These are phyloP conservation scores for Steromphala cineraria DNA, from an alignment of 2,888 invertebrate species.

Conservation along the genomic window DNA sequence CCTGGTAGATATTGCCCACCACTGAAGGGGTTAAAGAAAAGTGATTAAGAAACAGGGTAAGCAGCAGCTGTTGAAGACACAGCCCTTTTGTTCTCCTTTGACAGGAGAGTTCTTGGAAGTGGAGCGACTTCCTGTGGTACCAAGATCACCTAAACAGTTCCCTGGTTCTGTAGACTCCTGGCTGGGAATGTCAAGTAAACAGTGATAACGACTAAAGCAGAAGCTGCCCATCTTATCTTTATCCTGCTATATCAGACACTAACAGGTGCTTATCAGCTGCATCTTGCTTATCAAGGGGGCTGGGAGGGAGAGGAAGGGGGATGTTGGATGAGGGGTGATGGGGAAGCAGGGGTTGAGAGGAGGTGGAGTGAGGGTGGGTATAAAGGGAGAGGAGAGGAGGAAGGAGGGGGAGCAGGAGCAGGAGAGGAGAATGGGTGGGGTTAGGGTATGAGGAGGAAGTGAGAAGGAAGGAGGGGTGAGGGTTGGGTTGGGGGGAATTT, in stretches of 20 bases:
- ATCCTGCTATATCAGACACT: not conserved
- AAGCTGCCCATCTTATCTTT: conserved; percentile 4
- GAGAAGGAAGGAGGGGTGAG: too few species aligned
- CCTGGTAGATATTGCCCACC: too few species aligned
- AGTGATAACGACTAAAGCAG: not conserved
- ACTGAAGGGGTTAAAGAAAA: too few species aligned
- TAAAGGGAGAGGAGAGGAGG: too few species aligned
- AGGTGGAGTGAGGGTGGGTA: too few species aligned
- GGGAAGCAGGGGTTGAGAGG: too few species aligned
- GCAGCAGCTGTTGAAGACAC: too few species aligned
- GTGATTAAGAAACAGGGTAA: too few species aligned
- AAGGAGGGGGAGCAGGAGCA: not conserved
- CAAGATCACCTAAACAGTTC: not conserved
- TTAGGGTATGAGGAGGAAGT: not conserved
- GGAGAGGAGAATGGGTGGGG: not conserved
- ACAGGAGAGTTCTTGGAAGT: too few species aligned
- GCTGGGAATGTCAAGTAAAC: conserved; percentile 15
- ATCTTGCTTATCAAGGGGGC: not conserved
- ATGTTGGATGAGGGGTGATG: not conserved
- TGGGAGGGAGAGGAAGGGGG: too few species aligned
- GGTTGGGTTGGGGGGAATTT: too few species aligned
- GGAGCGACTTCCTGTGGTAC: not conserved
- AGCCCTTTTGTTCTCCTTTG: too few species aligned
- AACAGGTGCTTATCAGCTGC: conserved; percentile 20
- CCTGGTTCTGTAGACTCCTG: not conserved